Conservation (phyloP, 2,888 invertebrate genomes). For the Antitype chi region DNA sequence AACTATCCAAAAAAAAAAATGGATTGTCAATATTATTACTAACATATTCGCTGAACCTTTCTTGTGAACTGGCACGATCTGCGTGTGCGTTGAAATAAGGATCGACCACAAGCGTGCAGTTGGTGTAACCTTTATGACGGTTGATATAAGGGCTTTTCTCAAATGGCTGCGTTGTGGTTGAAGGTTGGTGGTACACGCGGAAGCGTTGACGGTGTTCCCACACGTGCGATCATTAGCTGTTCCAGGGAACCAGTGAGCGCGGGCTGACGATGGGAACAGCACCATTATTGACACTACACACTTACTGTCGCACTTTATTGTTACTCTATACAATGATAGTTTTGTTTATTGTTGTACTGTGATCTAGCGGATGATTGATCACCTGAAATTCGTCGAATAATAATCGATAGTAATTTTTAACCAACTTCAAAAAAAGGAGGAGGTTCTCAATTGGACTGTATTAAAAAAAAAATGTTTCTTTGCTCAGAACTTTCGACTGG, state of each 20-base stretch:
- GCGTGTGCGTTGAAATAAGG: conserved; percentile 64
- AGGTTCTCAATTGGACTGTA: too few species aligned
- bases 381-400: conserved; percentile 13
- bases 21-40: conserved; percentile 60
- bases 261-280: conserved; percentile 78
- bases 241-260: conserved; percentile 76
- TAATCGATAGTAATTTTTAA: not conserved
- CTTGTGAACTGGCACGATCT: conserved; percentile 64
- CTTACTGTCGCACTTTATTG: conserved; percentile 56
- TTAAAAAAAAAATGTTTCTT: too few species aligned
- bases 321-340: conserved; percentile 49
- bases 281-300: conserved; percentile 74
- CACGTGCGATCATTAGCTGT: conserved; percentile 84
- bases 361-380: conserved; percentile 28
- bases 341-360: conserved; percentile 35
- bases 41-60: conserved; percentile 65
- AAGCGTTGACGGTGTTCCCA: conserved; percentile 79
- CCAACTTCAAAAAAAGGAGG: too few species aligned
- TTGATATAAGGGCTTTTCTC: conserved; percentile 25
- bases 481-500: too few species aligned
- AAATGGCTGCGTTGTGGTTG: not conserved
- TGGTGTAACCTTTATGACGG: conserved; percentile 24
- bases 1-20: conserved; percentile 44
- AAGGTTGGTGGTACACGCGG: conserved; percentile 71
- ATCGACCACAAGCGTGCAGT: conserved; percentile 31